Evolutionary conservation across 2,888 invertebrate species (phyloP).

Genomic region (Hirtodrosophila alboralis): DNA sequence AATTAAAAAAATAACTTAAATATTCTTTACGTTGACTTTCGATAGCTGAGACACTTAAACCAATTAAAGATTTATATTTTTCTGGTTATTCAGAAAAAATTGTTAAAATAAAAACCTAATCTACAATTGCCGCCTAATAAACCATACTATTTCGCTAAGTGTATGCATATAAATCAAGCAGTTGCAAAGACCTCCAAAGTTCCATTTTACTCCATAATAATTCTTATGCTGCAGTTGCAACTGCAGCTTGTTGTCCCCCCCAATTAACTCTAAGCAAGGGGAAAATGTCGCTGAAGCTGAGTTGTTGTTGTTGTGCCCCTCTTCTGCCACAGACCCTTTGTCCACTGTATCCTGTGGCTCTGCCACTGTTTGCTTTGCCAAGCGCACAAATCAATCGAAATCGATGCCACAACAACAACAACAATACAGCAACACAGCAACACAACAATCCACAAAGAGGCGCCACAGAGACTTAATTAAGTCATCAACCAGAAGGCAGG

Average conservation of each 20-base stretch:
- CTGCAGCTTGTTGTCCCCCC: constrained; percentile 13
- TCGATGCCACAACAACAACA: constrained; percentile 43
- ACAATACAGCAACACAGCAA: constrained; percentile 23
- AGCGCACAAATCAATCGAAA: constrained; percentile 54
- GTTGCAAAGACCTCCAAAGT: constrained; percentile 20
- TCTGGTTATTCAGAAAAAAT: too few relatives aligned
- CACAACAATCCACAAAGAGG: constrained; percentile 68
- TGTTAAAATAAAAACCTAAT: too few relatives aligned
- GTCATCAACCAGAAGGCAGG: constrained; percentile 85
- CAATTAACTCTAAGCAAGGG: constrained; percentile 59
- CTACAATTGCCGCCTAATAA: constrained; percentile 32
- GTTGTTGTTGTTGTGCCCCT: background rate
- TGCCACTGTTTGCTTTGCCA: constrained; percentile 33
- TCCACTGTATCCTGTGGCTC: constrained; percentile 14
- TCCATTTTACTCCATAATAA: too few relatives aligned
- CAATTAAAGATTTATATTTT: too few relatives aligned
- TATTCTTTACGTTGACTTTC: too few relatives aligned
- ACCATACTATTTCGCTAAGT: background rate
- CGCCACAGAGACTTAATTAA: constrained; percentile 85
- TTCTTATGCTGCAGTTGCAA: constrained; percentile 4
- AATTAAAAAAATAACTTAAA: too few relatives aligned
- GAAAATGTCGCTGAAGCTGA: background rate
- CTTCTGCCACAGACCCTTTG: background rate
- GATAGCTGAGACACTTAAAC: too few relatives aligned
- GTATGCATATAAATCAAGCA: constrained; percentile 45